phyloP scores from a whole-genome alignment of 1,140 invertebrate genomes.

The Proctacanthus coquilletti region DNA sequence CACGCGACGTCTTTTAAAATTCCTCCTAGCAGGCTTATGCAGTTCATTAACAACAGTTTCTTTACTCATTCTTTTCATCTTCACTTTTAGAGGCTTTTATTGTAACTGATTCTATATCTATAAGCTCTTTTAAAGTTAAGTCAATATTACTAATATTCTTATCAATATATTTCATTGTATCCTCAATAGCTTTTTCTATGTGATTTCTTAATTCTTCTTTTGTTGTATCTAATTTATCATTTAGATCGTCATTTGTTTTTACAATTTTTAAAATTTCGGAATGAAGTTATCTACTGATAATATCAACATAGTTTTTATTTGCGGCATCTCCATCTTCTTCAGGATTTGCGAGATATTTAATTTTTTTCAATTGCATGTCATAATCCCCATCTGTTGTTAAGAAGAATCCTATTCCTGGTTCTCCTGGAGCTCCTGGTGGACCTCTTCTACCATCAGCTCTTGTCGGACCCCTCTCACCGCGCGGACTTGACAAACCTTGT shows the following conservation, averaged over 20 bases:
- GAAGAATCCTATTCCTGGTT: constrained; percentile 8
- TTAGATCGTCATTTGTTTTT: too few species aligned
- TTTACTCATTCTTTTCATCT: constrained; percentile 12
- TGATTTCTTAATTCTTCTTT: too few species aligned
- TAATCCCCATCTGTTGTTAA: constrained; percentile 8
- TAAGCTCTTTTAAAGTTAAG: too few species aligned
- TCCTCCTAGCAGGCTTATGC: constrained; percentile 22
- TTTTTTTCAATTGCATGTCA: constrained; percentile 8
- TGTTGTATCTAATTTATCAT: too few species aligned
- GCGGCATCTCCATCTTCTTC: constrained; percentile 1
- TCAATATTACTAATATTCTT: too few species aligned
- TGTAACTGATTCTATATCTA: too few species aligned
- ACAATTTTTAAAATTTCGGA: too few species aligned
- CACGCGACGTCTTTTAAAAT: constrained; percentile 17
- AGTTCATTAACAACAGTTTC: constrained; percentile 20
- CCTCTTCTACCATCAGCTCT: neutral
- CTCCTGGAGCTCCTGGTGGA: constrained; percentile 1
- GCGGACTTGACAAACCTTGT: neutral
- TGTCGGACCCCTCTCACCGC: neutral
- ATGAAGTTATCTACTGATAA: too few species aligned
- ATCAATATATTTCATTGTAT: too few species aligned
- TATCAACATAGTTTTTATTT: constrained; percentile 3
- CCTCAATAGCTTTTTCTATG: too few species aligned
- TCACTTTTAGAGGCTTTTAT: too few species aligned
- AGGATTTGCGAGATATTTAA: constrained; percentile 8